Conservation (phyloP, 1,140 invertebrate genomes). For the Orussus abietinus region DNA sequence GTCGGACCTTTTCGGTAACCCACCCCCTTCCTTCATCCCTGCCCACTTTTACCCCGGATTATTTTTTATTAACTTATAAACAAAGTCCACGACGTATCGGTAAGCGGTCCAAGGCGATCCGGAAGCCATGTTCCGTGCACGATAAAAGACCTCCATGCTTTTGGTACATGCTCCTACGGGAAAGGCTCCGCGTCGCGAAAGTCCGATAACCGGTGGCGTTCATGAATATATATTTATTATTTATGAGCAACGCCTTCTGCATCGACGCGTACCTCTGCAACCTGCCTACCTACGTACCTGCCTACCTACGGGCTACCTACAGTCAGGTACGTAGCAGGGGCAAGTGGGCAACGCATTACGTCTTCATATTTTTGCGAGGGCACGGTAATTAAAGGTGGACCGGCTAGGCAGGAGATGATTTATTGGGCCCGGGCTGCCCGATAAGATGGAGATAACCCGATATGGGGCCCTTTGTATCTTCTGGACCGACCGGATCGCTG, state of each 20-base stretch:
- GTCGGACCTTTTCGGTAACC: too few relatives aligned
- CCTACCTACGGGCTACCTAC: constrained; percentile 25
- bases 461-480: constrained; percentile 25
- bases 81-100: too few relatives aligned
- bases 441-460: constrained; percentile 43
- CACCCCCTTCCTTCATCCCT: too few relatives aligned
- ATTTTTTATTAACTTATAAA: too few relatives aligned
- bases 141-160: too few relatives aligned
- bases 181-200: too few relatives aligned
- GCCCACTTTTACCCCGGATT: too few relatives aligned
- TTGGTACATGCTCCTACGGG: too few relatives aligned
- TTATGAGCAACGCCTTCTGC: constrained; percentile 37
- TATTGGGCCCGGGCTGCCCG: constrained; percentile 26
- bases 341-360: constrained; percentile 37
- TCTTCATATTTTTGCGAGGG: constrained; percentile 45
- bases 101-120: too few relatives aligned
- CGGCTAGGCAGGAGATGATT: constrained; percentile 35
- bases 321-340: constrained; percentile 23
- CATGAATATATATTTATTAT: constrained; percentile 37
- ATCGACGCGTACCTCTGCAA: constrained; percentile 3
- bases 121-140: too few relatives aligned
- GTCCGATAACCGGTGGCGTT: constrained; percentile 35
- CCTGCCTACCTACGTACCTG: constrained; percentile 20
- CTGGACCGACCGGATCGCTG: constrained; percentile 20
- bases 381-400: constrained; percentile 44